phyloP scores from a whole-genome alignment of 2,113 vertebrate genomes.

The Malurus elegans region DNA sequence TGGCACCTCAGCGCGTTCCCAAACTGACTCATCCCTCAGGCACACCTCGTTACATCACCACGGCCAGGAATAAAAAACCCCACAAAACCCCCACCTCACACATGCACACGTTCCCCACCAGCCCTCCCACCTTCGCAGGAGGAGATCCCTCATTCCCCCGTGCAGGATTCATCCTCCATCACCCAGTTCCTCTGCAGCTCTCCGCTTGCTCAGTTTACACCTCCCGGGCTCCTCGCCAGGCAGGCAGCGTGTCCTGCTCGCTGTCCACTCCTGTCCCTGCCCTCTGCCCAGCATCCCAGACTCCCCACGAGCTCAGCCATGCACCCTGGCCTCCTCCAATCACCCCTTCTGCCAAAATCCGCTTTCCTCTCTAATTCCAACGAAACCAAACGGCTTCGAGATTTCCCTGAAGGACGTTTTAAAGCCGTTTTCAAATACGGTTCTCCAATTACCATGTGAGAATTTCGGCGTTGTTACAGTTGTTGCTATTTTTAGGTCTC shows the following conservation, averaged over 20 bases:
- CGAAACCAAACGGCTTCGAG: neutral
- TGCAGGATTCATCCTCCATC: neutral
- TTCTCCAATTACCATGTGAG: neutral
- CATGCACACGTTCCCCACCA: neutral
- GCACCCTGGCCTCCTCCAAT: neutral
- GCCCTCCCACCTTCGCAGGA: neutral
- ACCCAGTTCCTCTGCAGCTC: slow-evolving; percentile 2
- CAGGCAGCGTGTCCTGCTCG: neutral
- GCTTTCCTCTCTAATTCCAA: neutral
- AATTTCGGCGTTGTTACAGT: slow-evolving; percentile 17
- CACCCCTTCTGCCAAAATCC: neutral
- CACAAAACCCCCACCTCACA: neutral
- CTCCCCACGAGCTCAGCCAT: neutral
- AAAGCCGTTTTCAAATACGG: neutral
- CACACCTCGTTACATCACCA: neutral
- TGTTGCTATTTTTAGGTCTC: slow-evolving; percentile 42
- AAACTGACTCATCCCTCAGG: neutral
- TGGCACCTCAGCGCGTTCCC: neutral
- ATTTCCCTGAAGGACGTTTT: neutral
- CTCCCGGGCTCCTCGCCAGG: slow-evolving; percentile 18
- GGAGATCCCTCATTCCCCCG: slow-evolving; percentile 21
- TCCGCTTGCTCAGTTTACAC: slow-evolving; percentile 11
- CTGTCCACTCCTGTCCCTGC: neutral
- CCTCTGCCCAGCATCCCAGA: neutral
- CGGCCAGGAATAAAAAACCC: neutral